Percentiles rank a stretch among this genome's conserved stretches.
Evolutionary conservation across 1,140 invertebrate genomes (phyloP).

Genomic region (Littorina saxatilis): DNA sequence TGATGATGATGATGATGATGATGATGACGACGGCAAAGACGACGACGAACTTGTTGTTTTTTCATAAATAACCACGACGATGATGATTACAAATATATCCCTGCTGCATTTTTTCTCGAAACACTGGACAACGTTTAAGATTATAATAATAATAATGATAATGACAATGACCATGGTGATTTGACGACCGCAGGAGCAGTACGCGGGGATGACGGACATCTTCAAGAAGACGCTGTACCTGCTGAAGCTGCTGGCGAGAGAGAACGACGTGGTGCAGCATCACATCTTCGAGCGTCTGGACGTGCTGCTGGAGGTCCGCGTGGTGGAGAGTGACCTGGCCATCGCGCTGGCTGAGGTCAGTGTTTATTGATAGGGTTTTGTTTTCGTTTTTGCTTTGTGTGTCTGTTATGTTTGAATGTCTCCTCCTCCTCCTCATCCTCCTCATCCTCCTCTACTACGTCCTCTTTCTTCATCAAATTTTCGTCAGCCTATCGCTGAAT

Average conservation of each 20-base stretch:
- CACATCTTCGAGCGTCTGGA: constrained; percentile 74
- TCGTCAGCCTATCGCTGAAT: too few species aligned
- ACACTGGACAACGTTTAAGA: too few species aligned
- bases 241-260: constrained; percentile 70
- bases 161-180: too few species aligned
- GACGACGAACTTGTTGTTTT: too few species aligned
- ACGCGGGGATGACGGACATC: constrained; percentile 71
- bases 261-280: constrained; percentile 72
- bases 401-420: background rate
- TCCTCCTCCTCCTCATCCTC: background rate
- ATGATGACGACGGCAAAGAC: background rate
- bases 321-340: constrained; percentile 73
- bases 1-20: constrained; percentile 20
- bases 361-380: background rate
- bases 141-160: too few species aligned
- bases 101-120: too few species aligned
- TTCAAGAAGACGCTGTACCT: constrained; percentile 73
- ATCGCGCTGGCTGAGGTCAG: constrained; percentile 73
- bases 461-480: too few species aligned
- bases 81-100: too few species aligned
- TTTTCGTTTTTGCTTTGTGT: background rate
- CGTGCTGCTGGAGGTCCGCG: constrained; percentile 70
- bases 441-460: background rate
- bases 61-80: too few species aligned
- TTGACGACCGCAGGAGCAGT: constrained; percentile 71